Base-by-base conservation (phyloP, 2,888 invertebrate genomes). In the Chloroclysta siterata region DNA sequence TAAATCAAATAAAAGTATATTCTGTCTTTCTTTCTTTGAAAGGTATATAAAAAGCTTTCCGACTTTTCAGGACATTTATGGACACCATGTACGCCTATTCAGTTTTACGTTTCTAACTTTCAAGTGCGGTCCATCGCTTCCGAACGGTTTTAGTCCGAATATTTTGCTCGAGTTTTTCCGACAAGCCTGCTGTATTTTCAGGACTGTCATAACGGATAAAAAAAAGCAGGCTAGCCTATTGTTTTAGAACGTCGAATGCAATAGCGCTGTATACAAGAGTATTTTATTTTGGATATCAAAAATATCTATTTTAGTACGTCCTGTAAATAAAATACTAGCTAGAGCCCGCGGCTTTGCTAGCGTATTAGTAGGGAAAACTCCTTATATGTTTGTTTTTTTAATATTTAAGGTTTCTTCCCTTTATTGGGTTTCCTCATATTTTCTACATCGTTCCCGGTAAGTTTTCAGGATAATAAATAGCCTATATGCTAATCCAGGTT, bases 121-220 rank as follows among this genome's bases (percentile, higher is more conserved):
- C 15, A 15, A 22, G 11, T 22, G 17, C 47, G 22, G 10, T 47
- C 14, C 22, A 22, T 11, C 0, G 22, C 47, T 47, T 3, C 5
- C 14, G 14, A 14, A 42, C 42, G 5, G 8, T 10, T 42, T 8
- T n/a, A 41, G 41, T 14, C 42, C 3, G 42, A 42, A 42, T 42
- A 42, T 42, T 42, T 42, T 42, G 42, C 5, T 17, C 1, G 17
- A 4, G 0, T 47, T 47, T 47, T 47, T 11, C 11, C 10, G 15
- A 15, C 17, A 22, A 22, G 47, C 28, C 48, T 28, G 41, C 11
- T 53, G 36, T 60, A 63, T 63, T 66, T 66, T 62, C 56, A 39
- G 47, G 33, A 4, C 41, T 57, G 59, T 51, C 63, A 63, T 39
- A 46, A 14, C 52, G 5, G 44, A 50, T 47, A 33, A 28, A 48